A percentile compares a stretch with the other conserved stretches of the same genome.
phyloP scores from a whole-genome alignment of 2,888 invertebrate species.

The Marronus borbonicus region DNA sequence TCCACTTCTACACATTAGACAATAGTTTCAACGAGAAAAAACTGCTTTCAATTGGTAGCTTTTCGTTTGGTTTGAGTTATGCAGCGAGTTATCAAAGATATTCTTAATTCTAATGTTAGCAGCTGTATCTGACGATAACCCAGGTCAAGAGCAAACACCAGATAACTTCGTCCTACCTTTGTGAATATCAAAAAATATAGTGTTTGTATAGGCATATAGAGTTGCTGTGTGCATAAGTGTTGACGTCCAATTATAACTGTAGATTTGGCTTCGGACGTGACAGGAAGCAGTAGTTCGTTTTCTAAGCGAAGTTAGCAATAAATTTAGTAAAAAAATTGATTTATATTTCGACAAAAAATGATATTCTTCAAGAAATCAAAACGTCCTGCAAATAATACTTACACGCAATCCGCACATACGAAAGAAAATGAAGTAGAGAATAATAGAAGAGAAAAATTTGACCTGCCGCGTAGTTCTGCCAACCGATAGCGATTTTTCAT shows the following conservation, averaged over 20 bases:
- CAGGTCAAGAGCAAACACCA: slow-evolving; percentile 44
- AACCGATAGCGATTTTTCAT: slow-evolving; percentile 9
- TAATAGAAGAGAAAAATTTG: not conserved
- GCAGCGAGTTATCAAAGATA: too few species aligned
- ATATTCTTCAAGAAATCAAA: not conserved
- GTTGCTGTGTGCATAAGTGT: too few species aligned
- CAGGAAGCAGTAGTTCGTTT: too few species aligned
- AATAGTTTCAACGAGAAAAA: too few species aligned
- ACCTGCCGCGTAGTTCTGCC: not conserved
- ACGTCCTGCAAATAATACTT: not conserved
- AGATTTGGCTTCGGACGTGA: too few species aligned
- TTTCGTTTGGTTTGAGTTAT: too few species aligned
- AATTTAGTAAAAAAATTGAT: too few species aligned
- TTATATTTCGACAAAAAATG: too few species aligned
- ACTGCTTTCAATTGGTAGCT: too few species aligned
- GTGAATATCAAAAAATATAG: slow-evolving; percentile 33
- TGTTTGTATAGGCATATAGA: not conserved
- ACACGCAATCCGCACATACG: not conserved
- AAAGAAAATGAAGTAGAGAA: not conserved
- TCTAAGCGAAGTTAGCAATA: not conserved
- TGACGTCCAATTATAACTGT: not conserved
- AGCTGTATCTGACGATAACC: slow-evolving; percentile 35
- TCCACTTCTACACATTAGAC: too few species aligned
- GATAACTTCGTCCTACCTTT: not conserved
- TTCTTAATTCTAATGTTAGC: slow-evolving; percentile 26